phyloP scores from a whole-genome alignment of 1,140 invertebrate species.

The Drosophila carrolli region DNA sequence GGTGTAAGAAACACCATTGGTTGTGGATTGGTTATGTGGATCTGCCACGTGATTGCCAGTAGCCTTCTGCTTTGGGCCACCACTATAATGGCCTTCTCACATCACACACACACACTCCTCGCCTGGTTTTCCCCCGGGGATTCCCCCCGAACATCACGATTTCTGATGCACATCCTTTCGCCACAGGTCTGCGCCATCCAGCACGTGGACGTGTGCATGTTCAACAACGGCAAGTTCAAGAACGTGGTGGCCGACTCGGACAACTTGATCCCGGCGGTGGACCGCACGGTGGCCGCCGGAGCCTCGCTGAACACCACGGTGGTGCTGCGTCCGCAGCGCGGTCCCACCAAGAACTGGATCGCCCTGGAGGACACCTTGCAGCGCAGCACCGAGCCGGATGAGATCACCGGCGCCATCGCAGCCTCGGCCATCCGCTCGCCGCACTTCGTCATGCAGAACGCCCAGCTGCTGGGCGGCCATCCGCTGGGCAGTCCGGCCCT shows the following conservation, averaged over 20 bases:
- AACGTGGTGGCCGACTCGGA: constrained; percentile 97
- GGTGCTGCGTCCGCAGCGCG: constrained; percentile 89
- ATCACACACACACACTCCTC: too few relatives aligned
- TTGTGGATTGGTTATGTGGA: too few relatives aligned
- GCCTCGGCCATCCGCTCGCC: constrained; percentile 79
- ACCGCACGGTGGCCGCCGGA: constrained; percentile 86
- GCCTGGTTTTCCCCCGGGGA: too few relatives aligned
- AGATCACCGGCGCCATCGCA: constrained; percentile 77
- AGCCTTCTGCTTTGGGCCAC: too few relatives aligned
- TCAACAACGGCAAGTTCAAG: constrained; percentile 99
- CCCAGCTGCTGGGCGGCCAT: constrained; percentile 45
- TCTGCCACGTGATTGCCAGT: too few relatives aligned
- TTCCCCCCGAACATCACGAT: neutral
- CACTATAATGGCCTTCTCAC: too few relatives aligned
- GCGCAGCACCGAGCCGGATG: constrained; percentile 80
- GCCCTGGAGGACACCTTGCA: constrained; percentile 80
- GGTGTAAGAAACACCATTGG: too few relatives aligned
- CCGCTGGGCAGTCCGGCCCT: constrained; percentile 60
- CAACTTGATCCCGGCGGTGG: constrained; percentile 85
- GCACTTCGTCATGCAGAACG: constrained; percentile 59
- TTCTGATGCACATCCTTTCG: too few relatives aligned
- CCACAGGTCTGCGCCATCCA: constrained; percentile 94
- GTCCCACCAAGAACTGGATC: constrained; percentile 83
- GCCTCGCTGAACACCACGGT: constrained; percentile 88
- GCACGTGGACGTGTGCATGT: constrained; percentile 99